Evolutionary conservation across 1,140 invertebrate species (phyloP).

Genomic region (Apis laboriosa): DNA sequence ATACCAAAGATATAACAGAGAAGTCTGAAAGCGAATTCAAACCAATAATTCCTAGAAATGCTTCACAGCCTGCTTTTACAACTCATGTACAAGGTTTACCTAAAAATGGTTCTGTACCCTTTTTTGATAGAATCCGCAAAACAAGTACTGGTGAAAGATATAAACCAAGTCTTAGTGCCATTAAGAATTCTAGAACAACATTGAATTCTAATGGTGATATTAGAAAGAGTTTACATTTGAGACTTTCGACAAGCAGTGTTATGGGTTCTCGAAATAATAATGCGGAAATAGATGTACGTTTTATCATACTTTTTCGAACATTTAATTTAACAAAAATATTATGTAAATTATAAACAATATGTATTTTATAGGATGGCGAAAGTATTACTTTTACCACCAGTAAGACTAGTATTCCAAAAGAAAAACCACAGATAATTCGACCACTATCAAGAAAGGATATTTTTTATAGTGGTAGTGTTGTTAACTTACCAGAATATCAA

Average conservation of each 20-base stretch:
- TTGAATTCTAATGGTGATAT: conserved; percentile 82
- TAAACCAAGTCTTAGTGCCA: conserved; percentile 89
- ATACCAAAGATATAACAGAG: conserved; percentile 75
- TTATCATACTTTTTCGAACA: not conserved
- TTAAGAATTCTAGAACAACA: conserved; percentile 81
- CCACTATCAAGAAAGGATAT: conserved; percentile 98
- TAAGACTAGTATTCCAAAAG: conserved; percentile 81
- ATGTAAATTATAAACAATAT: not conserved
- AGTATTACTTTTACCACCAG: conserved; percentile 80
- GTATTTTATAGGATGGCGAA: conserved; percentile 73
- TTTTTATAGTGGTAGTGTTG: conserved; percentile 97
- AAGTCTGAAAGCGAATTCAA: conserved; percentile 78
- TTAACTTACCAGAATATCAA: conserved; percentile 95
- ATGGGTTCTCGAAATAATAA: conserved; percentile 84
- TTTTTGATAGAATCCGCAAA: conserved; percentile 91
- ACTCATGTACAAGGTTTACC: conserved; percentile 89
- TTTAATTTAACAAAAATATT: not conserved
- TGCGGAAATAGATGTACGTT: conserved; percentile 83
- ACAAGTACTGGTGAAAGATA: conserved; percentile 89
- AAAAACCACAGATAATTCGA: conserved; percentile 88
- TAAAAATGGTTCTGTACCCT: conserved; percentile 93
- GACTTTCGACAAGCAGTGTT: conserved; percentile 83
- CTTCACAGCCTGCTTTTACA: conserved; percentile 92
- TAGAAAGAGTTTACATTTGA: conserved; percentile 81
- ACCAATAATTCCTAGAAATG: conserved; percentile 87